A percentile compares a stretch with the other conserved stretches of the same genome.
Evolutionary conservation across 1,140 invertebrate species (phyloP).

Genomic region (Ephestia elutella): DNA sequence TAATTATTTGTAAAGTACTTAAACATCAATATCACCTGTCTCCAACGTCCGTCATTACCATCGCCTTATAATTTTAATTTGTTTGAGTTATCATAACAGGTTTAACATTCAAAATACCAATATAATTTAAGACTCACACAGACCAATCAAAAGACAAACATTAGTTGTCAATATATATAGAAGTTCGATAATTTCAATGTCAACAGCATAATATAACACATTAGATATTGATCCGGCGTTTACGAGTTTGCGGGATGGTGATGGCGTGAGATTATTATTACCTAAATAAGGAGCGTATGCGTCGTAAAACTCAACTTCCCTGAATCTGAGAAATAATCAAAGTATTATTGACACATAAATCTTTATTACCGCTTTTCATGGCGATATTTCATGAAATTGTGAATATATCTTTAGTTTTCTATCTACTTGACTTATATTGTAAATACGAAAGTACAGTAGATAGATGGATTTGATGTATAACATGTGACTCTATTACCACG

Average conservation of each 20-base stretch:
- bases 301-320: slow-evolving; percentile 53
- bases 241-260: slow-evolving; percentile 25
- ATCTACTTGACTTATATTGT: slow-evolving; percentile 15
- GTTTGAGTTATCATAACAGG: no score
- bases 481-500: no score
- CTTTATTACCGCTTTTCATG: slow-evolving; percentile 46
- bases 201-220: background rate
- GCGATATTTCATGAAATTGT: slow-evolving; percentile 37
- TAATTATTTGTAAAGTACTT: no score
- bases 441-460: no score
- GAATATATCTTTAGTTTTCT: slow-evolving; percentile 59
- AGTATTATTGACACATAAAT: slow-evolving; percentile 65
- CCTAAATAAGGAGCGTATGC: slow-evolving; percentile 50
- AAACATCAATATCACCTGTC: no score
- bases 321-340: slow-evolving; percentile 62
- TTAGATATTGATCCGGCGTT: slow-evolving; percentile 27
- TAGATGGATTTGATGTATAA: no score
- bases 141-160: no score
- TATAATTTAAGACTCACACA: no score
- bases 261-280: slow-evolving; percentile 39
- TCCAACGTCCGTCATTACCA: no score
- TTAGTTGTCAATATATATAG: background rate
- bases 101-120: no score
- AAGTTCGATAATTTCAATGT: background rate
- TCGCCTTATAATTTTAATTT: no score